Evolutionary conservation across 2,113 vertebrate species (phyloP), one percentile per base, ranked within the genome.

Genomic region (Rhodinocichla rosea): DNA sequence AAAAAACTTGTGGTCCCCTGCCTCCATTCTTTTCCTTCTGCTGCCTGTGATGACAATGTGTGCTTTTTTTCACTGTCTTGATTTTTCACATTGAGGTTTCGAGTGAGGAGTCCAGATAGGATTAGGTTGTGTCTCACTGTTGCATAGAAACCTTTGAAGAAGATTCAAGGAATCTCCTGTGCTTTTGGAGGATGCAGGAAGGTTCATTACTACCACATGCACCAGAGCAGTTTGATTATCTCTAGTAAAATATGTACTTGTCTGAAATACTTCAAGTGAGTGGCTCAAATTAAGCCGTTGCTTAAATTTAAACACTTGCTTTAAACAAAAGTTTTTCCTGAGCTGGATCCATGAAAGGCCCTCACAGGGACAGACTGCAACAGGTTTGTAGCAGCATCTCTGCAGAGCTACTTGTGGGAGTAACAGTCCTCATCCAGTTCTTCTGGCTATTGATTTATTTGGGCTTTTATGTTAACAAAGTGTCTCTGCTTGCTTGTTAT

Each of bases 31-130:
- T 13, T 71, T 32, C 56, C 81, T 95, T 84, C 62, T 21, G 2
- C 39, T 76, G n/a, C 45, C 55, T 6, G 1, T 39, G 82, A 69
- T 47, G 1, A 2, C 44, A 55, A 3, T 0, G 1, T 17, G 27
- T 50, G 19, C 35, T 70, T n/a, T 32, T 87, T 62, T 33, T 86
- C 15, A 40, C 30, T 30, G 26, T 35, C 55, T 76, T 52, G 27
- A 21, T 42, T 71, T 85, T 92, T 79, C 35, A 70, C 2, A 1
- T 24, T 32, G 3, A 15, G 10, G 15, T 57, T 94, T 67, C 1
- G 7, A 77, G 39, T 37, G 35, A 67, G 27, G 27, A 33, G 22
- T 65, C 55, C 39, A 33, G 50, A 37, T 44, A 67, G 84, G 27
- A 57, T 70, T 50, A 35, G 26, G 10, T 65, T 79, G 23, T 56